These are phyloP conservation scores for Drosophila setosimentum DNA, from an alignment of 2,888 invertebrate species.

Conservation along the genomic window DNA sequence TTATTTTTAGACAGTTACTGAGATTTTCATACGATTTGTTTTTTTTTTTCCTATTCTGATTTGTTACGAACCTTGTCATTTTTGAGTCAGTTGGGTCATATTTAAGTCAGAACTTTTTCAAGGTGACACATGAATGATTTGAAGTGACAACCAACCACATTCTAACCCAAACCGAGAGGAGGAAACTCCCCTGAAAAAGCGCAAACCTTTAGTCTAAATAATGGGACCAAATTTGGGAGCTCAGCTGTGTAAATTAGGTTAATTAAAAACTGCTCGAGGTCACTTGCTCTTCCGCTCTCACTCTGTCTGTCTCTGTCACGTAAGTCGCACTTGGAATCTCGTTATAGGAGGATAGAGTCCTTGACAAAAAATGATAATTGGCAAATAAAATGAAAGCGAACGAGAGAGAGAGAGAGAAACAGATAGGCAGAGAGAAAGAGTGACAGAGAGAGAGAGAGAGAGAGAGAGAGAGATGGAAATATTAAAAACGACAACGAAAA, in stretches of 20 bases:
- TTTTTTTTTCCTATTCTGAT: neutral
- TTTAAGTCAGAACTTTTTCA: slow-evolving; percentile 11
- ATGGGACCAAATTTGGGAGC: slow-evolving; percentile 52
- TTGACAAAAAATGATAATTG: slow-evolving; percentile 23
- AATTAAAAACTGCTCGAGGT: slow-evolving; percentile 80
- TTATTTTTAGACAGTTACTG: neutral
- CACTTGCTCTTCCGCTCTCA: slow-evolving; percentile 6
- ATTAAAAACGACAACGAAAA: slow-evolving; percentile 56
- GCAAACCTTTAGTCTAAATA: slow-evolving; percentile 48
- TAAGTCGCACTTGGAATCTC: slow-evolving; percentile 53
- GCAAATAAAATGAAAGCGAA: slow-evolving; percentile 17
- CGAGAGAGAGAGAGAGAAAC: neutral
- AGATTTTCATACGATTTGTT: neutral
- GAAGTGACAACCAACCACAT: slow-evolving; percentile 29
- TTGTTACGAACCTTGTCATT: slow-evolving; percentile 16
- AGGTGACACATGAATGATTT: slow-evolving; percentile 43
- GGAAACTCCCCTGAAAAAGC: neutral
- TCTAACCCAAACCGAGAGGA: neutral
- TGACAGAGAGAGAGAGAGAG: neutral
- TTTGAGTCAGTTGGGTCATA: slow-evolving; percentile 3
- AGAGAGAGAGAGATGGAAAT: slow-evolving; percentile 13
- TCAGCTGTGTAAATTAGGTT: slow-evolving; percentile 76
- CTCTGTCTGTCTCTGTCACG: slow-evolving; percentile 13
- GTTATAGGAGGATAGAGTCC: neutral
- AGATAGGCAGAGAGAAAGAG: slow-evolving; percentile 1